Evolutionary conservation across 2,888 invertebrate genomes (phyloP).

Genomic region (Macroteleia sp.): DNA sequence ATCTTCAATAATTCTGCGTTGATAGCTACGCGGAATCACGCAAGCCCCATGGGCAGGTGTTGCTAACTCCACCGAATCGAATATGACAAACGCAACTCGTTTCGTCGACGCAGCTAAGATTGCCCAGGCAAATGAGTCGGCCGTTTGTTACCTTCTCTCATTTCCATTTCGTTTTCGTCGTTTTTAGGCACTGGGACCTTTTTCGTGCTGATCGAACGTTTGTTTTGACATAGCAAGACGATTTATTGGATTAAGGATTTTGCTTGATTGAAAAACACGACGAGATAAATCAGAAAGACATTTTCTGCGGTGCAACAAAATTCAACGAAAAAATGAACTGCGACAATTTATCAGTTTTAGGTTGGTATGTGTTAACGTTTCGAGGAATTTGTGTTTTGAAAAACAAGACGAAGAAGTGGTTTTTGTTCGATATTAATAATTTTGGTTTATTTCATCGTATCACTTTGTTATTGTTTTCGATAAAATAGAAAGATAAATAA

Average conservation of each 20-base stretch:
- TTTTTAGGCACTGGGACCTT: not conserved
- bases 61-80: constrained; percentile 61
- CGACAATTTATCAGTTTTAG: no score
- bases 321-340: no score
- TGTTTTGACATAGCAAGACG: not conserved
- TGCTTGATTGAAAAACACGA: not conserved
- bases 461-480: no score
- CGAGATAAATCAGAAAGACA: not conserved
- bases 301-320: not conserved
- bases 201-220: not conserved
- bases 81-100: constrained; percentile 37
- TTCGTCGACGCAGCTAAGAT: constrained; percentile 5
- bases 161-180: not conserved
- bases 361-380: no score
- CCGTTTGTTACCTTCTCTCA: not conserved
- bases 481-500: no score
- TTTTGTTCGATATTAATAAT: no score
- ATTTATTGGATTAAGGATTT: not conserved
- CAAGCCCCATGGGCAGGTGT: constrained; percentile 72
- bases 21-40: constrained; percentile 73
- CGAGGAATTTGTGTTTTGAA: no score
- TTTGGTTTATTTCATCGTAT: no score
- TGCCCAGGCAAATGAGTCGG: constrained; percentile 11
- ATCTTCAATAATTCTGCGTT: constrained; percentile 75
- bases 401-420: no score